Evolutionary conservation across 2,888 invertebrate genomes (phyloP), one percentile per base, ranked within the genome.

Genomic region (Ochropleura leucogaster): DNA sequence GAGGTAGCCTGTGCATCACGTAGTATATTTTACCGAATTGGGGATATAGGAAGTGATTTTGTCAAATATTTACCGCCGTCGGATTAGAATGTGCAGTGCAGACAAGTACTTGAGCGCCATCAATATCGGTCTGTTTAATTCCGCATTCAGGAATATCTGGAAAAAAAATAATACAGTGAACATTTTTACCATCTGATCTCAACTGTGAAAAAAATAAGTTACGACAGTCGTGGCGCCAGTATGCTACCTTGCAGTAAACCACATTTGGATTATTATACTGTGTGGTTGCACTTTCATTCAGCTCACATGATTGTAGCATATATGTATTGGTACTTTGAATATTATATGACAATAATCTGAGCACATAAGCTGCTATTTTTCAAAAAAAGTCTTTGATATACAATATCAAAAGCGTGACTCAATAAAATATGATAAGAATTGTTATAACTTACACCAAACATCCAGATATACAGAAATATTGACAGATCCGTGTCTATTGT

Each of bases 11-110:
- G n/a, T n/a, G n/a, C n/a, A n/a, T n/a, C n/a, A n/a, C n/a, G n/a
- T n/a, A n/a, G n/a, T n/a, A n/a, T n/a, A n/a, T n/a, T n/a, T n/a
- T n/a, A n/a, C 30, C 12, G 0, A 16, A 30, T 59, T 16, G 16
- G 14, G 14, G 14, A 30, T 30, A 14, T 40, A 40, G 3, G 14
- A 18, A 0, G 7, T n/a, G 30, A 55, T 40, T 18, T 42, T 7
- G 51, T 4, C 6, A 47, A 40, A 70, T 79, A 78, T 85, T 90
- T 86, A 98, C 98, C 85, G 97, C 97, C 64, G 96, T 95, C 0
- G 99, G 99, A 94, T 99, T 99, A 30, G 98, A 98, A 74, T 97
- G 96, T 0, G 98, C 98, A 42, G 97, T 97, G 93, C 99, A 99
- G 57, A 98, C 97, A 70, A 99, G 95, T 72, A 98, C 97, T 91